phyloP scores from a whole-genome alignment of 2,888 invertebrate genomes.

The Patella pellucida region DNA sequence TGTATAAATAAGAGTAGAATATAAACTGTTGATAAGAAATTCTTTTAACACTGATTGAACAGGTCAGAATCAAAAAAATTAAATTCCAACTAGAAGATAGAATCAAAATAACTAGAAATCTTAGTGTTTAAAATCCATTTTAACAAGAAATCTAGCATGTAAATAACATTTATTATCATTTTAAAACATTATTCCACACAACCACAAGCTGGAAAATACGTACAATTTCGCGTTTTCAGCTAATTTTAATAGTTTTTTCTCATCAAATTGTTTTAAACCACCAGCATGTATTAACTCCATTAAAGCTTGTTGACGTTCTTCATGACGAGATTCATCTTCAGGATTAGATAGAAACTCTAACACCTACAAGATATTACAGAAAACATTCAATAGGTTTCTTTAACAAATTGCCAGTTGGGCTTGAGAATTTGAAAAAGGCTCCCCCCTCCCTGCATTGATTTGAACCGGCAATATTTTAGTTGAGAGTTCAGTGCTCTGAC shows the following conservation, averaged over 20 bases:
- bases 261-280: slow-evolving; percentile 76
- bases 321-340: slow-evolving; percentile 71
- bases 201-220: slow-evolving; percentile 49
- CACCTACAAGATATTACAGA: slow-evolving; percentile 65
- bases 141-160: too few relatives aligned
- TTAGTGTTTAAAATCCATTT: too few relatives aligned
- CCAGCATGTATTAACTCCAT: slow-evolving; percentile 78
- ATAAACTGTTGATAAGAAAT: not conserved
- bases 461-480: too few relatives aligned
- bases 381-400: not conserved
- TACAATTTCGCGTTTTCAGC: slow-evolving; percentile 79
- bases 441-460: too few relatives aligned
- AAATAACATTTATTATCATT: too few relatives aligned
- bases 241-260: slow-evolving; percentile 76
- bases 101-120: too few relatives aligned
- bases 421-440: too few relatives aligned
- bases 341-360: slow-evolving; percentile 73
- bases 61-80: not conserved
- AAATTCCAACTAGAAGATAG: not conserved
- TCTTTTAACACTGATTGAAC: too few relatives aligned
- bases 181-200: too few relatives aligned
- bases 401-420: not conserved
- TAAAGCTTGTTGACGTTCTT: slow-evolving; percentile 82
- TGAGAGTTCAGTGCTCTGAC: too few relatives aligned
- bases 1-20: too few relatives aligned